Conservation (phyloP, 2,113 vertebrate species). For the Cryptomyrus ogoouensis region DNA sequence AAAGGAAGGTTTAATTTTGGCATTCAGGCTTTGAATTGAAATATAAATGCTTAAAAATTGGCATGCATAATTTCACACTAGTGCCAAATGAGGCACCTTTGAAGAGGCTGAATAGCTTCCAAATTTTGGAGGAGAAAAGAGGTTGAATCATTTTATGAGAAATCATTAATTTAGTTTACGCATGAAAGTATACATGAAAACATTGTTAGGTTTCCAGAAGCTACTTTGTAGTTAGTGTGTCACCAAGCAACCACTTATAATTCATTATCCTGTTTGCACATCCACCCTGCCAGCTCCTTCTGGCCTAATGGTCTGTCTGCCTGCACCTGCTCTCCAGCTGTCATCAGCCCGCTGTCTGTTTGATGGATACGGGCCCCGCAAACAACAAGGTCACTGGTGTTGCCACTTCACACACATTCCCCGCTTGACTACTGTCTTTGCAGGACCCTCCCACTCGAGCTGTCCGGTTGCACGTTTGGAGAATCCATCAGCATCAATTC, state of each 20-base stretch:
- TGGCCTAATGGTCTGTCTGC: not conserved
- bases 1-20: not conserved
- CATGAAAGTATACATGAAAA: not conserved
- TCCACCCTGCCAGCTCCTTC: not conserved
- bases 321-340: not conserved
- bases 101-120: not conserved
- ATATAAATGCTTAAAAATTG: not conserved
- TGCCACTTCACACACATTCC: not conserved
- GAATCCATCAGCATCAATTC: not conserved
- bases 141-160: not conserved
- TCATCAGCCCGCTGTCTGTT: no score
- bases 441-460: not conserved
- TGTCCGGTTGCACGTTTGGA: not conserved
- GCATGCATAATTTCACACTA: not conserved
- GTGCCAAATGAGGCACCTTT: not conserved
- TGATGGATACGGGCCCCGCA: not conserved
- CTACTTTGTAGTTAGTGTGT: constrained; percentile 13
- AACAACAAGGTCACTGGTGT: not conserved
- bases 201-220: constrained; percentile 1
- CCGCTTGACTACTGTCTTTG: not conserved
- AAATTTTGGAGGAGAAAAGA: not conserved
- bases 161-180: not conserved
- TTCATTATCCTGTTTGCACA: not conserved
- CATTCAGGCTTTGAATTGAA: not conserved
- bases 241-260: not conserved